Percentiles rank a stretch among this genome's conserved stretches.
Evolutionary conservation across 2,797 vertebrate species (phyloP).

Genomic region (Acanthurus tractus): DNA sequence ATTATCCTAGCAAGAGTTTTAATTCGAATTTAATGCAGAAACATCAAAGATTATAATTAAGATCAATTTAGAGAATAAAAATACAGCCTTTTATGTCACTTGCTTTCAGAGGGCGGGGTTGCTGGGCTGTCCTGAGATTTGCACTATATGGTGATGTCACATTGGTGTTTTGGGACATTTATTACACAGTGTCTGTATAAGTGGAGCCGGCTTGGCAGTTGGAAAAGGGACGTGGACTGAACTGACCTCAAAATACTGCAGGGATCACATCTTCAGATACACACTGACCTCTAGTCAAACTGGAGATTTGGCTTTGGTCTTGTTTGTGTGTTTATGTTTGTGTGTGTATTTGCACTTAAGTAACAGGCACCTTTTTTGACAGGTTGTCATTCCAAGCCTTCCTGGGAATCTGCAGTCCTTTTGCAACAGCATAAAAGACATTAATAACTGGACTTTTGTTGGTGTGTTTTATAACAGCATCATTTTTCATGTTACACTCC

Average conservation of each 20-base stretch:
- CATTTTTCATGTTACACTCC: neutral
- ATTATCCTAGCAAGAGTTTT: no score
- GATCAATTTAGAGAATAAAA: no score
- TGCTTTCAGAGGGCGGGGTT: no score
- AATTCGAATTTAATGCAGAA: no score
- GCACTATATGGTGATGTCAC: conserved; percentile 65
- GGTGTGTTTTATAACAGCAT: neutral
- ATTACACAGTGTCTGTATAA: conserved; percentile 74
- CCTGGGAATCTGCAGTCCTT: neutral
- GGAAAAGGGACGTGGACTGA: conserved; percentile 33
- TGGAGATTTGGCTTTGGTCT: neutral
- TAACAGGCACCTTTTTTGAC: neutral
- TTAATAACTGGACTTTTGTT: neutral
- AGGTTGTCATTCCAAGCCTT: neutral
- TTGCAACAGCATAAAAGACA: conserved; percentile 1
- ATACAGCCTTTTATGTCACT: no score
- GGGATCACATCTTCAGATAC: conserved; percentile 49
- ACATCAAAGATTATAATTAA: no score
- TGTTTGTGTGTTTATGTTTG: neutral
- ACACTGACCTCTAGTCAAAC: conserved; percentile 33
- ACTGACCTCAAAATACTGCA: conserved; percentile 32
- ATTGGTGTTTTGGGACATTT: conserved; percentile 56
- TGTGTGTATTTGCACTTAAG: neutral
- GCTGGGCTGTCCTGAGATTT: conserved; percentile 11
- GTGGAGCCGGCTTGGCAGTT: conserved; percentile 45